Evolutionary conservation across 2,888 invertebrate genomes (phyloP).

Genomic region (Clepsis dumicolana): DNA sequence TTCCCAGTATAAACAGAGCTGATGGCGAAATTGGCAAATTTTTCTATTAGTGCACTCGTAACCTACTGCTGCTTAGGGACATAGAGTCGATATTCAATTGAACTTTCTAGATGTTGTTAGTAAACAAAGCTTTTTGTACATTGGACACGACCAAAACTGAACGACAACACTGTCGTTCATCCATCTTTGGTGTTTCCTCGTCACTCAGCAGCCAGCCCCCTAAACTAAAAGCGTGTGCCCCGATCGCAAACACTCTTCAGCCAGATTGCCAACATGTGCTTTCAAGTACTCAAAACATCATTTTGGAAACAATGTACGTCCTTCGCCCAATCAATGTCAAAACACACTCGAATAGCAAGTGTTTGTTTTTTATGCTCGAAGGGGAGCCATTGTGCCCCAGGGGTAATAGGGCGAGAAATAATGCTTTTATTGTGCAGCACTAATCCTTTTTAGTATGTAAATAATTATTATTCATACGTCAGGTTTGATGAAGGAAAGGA

Average conservation of each 20-base stretch:
- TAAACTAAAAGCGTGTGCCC: neutral
- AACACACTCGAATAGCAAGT: constrained; percentile 2
- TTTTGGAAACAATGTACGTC: constrained; percentile 6
- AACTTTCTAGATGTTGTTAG: too few species aligned
- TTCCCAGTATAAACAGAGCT: too few species aligned
- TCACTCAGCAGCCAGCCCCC: neutral
- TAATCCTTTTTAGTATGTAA: constrained; percentile 7
- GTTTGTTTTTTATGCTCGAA: neutral
- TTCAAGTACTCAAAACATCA: neutral
- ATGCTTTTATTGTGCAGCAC: constrained; percentile 2
- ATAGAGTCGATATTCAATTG: too few species aligned
- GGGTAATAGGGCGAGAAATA: constrained; percentile 3
- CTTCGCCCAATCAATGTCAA: constrained; percentile 19
- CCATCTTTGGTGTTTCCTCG: too few species aligned
- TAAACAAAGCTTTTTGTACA: too few species aligned
- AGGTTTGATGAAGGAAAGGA: neutral
- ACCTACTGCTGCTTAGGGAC: too few species aligned
- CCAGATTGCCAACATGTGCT: constrained; percentile 14
- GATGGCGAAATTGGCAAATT: too few species aligned
- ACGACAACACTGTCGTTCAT: too few species aligned
- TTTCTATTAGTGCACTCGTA: too few species aligned
- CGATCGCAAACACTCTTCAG: constrained; percentile 1
- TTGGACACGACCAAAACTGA: too few species aligned
- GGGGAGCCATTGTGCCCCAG: neutral
- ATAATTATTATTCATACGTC: constrained; percentile 15